A percentile compares a stretch with the other conserved stretches of the same genome.
phyloP scores from a whole-genome alignment of 2,888 invertebrate genomes.

The Allacma fusca region DNA sequence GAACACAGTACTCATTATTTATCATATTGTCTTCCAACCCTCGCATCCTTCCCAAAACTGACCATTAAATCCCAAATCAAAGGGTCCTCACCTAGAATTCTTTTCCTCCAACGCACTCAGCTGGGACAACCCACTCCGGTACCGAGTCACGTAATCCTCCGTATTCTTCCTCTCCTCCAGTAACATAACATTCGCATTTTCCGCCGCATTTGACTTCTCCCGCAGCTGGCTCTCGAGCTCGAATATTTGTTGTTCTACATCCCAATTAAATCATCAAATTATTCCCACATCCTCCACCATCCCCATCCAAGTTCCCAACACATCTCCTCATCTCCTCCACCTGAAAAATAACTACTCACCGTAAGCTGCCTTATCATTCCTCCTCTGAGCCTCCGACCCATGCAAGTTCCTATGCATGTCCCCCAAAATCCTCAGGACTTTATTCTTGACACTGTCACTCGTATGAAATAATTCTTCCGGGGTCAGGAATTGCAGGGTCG shows the following conservation, averaged over 20 bases:
- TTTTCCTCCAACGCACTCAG: conserved; percentile 45
- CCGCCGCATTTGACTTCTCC: conserved; percentile 33
- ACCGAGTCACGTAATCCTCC: conserved; percentile 45
- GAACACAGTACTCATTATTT: not conserved
- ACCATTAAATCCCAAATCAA: not conserved
- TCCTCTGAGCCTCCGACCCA: conserved; percentile 40
- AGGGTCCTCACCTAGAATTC: conserved; percentile 30
- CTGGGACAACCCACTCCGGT: conserved; percentile 37
- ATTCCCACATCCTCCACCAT: not conserved
- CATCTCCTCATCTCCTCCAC: not conserved
- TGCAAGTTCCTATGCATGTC: conserved; percentile 46
- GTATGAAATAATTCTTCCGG: conserved; percentile 45
- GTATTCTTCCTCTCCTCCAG: conserved; percentile 42
- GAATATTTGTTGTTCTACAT: conserved; percentile 42
- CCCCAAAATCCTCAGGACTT: conserved; percentile 39
- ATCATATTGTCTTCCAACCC: too few species aligned
- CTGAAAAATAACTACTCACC: conserved; percentile 36
- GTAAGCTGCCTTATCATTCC: conserved; percentile 45
- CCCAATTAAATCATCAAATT: not conserved
- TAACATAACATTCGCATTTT: conserved; percentile 27
- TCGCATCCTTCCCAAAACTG: too few species aligned
- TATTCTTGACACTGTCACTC: conserved; percentile 42
- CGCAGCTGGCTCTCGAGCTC: conserved; percentile 43
- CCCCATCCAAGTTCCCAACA: not conserved
- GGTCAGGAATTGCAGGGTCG: conserved; percentile 44